These are phyloP conservation scores for Megalopta genalis DNA, from an alignment of 1,140 invertebrate species.

Conservation along the genomic window DNA sequence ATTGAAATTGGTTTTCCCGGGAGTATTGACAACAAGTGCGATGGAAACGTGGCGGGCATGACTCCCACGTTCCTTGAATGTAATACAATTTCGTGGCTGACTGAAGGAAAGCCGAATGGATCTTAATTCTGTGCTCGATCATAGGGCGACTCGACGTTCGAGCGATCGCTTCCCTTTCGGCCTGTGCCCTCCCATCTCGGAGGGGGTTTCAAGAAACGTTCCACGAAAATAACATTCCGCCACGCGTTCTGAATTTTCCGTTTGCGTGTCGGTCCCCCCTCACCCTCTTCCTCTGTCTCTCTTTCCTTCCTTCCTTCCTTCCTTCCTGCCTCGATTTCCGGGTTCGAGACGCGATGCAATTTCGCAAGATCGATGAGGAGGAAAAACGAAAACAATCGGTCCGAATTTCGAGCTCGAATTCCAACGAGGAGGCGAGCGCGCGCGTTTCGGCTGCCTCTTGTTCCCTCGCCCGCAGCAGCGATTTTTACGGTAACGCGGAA, in stretches of 20 bases:
- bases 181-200: no score
- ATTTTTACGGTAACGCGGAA: not conserved
- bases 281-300: no score
- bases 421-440: not conserved
- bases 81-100: slow-evolving; percentile 11
- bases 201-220: not conserved
- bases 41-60: not conserved
- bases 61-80: not conserved
- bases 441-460: not conserved
- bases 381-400: not conserved
- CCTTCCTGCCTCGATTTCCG: slow-evolving; percentile 1
- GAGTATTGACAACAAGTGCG: not conserved
- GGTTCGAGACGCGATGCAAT: slow-evolving; percentile 1
- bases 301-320: not conserved
- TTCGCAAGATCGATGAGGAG: slow-evolving; percentile 9
- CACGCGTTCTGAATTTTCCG: slow-evolving; percentile 5
- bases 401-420: slow-evolving; percentile 2
- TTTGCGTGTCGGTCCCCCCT: not conserved
- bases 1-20: not conserved
- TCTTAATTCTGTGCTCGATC: slow-evolving; percentile 37
- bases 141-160: not conserved
- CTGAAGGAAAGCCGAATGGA: not conserved
- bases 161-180: slow-evolving; percentile 1
- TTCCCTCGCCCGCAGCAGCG: not conserved
- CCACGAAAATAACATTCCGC: not conserved